Conservation (phyloP, 30 jellyfish, hydroid and myxozoan genomes). For the Catostylus mosaicus region DNA sequence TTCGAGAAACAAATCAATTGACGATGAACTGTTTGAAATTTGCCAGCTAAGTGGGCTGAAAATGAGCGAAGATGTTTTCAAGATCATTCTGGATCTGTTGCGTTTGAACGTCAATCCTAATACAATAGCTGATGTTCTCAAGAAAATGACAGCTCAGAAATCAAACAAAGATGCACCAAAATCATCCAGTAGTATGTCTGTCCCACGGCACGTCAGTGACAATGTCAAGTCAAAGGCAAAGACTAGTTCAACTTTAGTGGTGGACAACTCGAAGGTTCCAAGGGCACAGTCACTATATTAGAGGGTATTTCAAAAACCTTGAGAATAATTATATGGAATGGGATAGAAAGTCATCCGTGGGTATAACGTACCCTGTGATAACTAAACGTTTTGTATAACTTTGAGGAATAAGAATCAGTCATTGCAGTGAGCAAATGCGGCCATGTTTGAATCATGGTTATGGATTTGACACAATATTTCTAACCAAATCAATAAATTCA, state of each 20-base stretch:
- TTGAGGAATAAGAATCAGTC: too few species aligned
- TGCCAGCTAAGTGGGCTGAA: slow-evolving; percentile 85
- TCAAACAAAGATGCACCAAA: slow-evolving; percentile 17
- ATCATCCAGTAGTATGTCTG: slow-evolving; percentile 25
- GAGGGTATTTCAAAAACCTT: not conserved
- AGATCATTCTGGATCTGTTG: slow-evolving; percentile 72
- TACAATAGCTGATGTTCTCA: slow-evolving; percentile 71
- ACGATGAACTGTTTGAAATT: slow-evolving; percentile 80
- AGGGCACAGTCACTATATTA: slow-evolving; percentile 66
- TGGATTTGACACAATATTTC: too few species aligned
- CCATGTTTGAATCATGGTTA: too few species aligned
- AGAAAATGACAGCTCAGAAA: slow-evolving; percentile 63
- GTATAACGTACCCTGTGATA: too few species aligned
- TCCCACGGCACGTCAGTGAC: slow-evolving; percentile 62
- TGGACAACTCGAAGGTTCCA: slow-evolving; percentile 37
- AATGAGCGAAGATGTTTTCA: slow-evolving; percentile 83
- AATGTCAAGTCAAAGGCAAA: slow-evolving; percentile 55
- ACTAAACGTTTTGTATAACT: too few species aligned
- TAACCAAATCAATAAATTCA: too few species aligned
- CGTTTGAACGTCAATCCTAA: slow-evolving; percentile 90
- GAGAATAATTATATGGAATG: too few species aligned
- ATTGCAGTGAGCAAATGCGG: too few species aligned
- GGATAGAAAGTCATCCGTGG: too few species aligned
- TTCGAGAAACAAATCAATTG: slow-evolving; percentile 60
- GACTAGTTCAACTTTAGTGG: slow-evolving; percentile 7